Base-by-base conservation (phyloP, 1,140 invertebrate species). In the Cheumatopsyche charites region DNA sequence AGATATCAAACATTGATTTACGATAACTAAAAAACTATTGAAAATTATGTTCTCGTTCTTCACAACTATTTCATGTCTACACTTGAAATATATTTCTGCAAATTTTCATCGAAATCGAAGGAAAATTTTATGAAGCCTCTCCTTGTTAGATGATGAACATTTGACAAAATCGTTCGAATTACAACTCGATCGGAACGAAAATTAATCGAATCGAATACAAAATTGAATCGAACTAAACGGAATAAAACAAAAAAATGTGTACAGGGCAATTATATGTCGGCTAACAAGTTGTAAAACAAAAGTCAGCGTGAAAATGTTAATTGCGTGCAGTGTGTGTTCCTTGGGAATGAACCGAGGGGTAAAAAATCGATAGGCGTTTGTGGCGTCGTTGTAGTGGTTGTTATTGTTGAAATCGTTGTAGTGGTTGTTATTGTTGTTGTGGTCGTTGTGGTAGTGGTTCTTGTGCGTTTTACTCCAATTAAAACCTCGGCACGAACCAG, bases 251-350 rank as follows among this genome's bases (percentile, higher is more conserved):
- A 23, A 36, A 43, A 47, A 52, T 55, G 21, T 42, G 47, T 67
- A 23, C 55, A 3, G 17, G 29, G 43, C 61, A 69, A 69, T 73
- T 69, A 73, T 63, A 69, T 49, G 67, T 73, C 71, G 67, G 67
- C 66, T 49, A 73, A 63, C 55, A 42, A 67, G 66, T 65, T 52
- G 41, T 63, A 63, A 71, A 45, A 71, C 61, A 49, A 63, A 49
- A 61, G 45, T 67, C 61, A 41, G 71, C 58, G 66, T 62, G 66
- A 73, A 73, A 73, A 52, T 69, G 67, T 69, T 73, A 73, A 73
- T 73, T 73, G 68, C 17, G 58, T 41, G 47, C 47, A 52, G 47
- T 36, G 55, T 67, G 61, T 25, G 67, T 62, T 67, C 71, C 42
- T 68, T 26, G 42, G 42, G 52, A 67, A 72, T 62, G 61, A 69